Conservation (phyloP, 2,888 invertebrate species). For the Erebia palarica region DNA sequence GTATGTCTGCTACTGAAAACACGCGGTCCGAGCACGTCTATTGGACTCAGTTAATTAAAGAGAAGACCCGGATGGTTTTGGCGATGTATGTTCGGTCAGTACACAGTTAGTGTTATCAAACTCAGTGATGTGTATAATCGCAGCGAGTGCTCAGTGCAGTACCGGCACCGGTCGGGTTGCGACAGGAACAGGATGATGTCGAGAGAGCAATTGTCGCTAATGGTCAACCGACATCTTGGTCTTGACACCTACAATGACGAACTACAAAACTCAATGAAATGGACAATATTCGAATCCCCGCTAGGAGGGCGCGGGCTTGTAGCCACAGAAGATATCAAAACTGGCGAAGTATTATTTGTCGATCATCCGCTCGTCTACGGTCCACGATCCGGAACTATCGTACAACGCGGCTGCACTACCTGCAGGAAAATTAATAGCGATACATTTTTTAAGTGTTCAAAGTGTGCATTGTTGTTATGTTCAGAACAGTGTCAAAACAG, state of each 20-base stretch:
- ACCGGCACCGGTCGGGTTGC: slow-evolving; percentile 64
- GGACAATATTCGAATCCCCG: slow-evolving; percentile 84
- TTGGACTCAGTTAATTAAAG: slow-evolving; percentile 63
- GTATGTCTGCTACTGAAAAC: slow-evolving; percentile 55
- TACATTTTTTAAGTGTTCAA: slow-evolving; percentile 78
- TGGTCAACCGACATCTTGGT: slow-evolving; percentile 74
- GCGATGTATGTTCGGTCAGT: slow-evolving; percentile 63
- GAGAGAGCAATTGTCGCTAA: slow-evolving; percentile 76
- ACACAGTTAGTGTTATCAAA: slow-evolving; percentile 69
- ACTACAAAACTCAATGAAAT: slow-evolving; percentile 64
- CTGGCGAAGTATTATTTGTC: slow-evolving; percentile 87
- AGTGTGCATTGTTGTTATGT: slow-evolving; percentile 88
- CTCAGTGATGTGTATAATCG: slow-evolving; percentile 69
- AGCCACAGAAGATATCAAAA: slow-evolving; percentile 84
- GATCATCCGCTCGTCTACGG: slow-evolving; percentile 88
- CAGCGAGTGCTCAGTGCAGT: slow-evolving; percentile 72
- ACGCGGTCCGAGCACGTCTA: slow-evolving; percentile 60
- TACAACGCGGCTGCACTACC: slow-evolving; percentile 84
- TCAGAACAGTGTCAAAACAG: slow-evolving; percentile 84
- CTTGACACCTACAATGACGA: slow-evolving; percentile 54
- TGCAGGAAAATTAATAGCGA: slow-evolving; percentile 81
- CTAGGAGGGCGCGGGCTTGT: slow-evolving; percentile 88
- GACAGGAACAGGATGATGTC: slow-evolving; percentile 81
- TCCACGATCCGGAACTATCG: slow-evolving; percentile 81
- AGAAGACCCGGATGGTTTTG: slow-evolving; percentile 65